A percentile compares a stretch with the other conserved stretches of the same genome.
Evolutionary conservation across 1,140 invertebrate species (phyloP).

Genomic region (Drosophila serrata): DNA sequence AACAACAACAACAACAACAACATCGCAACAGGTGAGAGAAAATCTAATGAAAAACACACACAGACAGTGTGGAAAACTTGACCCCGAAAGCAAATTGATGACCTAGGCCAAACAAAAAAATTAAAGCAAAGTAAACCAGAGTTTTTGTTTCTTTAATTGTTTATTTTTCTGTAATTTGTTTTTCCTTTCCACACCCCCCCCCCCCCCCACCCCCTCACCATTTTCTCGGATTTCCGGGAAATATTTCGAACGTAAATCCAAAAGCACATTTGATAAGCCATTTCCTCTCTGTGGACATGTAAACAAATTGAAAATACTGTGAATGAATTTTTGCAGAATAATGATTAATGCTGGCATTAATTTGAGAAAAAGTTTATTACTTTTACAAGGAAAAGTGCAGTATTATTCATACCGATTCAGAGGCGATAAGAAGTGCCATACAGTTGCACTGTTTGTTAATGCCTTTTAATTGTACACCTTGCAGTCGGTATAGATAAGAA

Average conservation of each 20-base stretch:
- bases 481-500: background rate
- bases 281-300: conserved; percentile 18
- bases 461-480: background rate
- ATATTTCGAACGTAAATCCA: conserved; percentile 11
- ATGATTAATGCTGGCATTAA: conserved; percentile 24
- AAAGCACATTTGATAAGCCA: conserved; percentile 12
- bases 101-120: conserved; percentile 58
- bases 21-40: conserved; percentile 59
- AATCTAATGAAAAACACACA: conserved; percentile 10
- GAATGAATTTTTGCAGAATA: conserved; percentile 15
- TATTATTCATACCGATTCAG: conserved; percentile 1
- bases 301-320: conserved; percentile 12
- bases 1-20: conserved; percentile 18
- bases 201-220: too few relatives aligned
- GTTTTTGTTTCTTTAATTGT: conserved; percentile 5
- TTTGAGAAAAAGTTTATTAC: background rate
- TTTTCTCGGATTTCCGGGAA: conserved; percentile 12
- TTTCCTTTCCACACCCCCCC: background rate
- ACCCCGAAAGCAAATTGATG: conserved; percentile 34
- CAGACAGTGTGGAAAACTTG: conserved; percentile 12
- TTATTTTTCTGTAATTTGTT: conserved; percentile 29
- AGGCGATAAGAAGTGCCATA: conserved; percentile 2
- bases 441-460: background rate
- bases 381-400: conserved; percentile 13
- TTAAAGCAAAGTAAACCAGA: conserved; percentile 7